These are phyloP conservation scores for Arge pagana DNA, from an alignment of 2,888 invertebrate species.

Conservation along the genomic window DNA sequence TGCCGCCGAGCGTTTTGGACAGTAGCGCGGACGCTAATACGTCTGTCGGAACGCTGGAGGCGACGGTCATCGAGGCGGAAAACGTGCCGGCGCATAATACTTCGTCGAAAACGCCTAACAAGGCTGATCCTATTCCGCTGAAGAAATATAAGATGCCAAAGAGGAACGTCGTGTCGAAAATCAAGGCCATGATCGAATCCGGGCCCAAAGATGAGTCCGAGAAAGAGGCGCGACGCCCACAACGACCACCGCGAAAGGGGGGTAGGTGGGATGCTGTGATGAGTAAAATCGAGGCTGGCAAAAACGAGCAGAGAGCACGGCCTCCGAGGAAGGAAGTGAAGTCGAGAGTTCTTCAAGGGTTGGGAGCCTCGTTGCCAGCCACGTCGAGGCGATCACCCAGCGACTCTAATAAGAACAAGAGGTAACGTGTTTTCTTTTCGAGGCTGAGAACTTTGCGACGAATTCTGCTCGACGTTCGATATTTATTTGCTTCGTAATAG, in stretches of 20 bases:
- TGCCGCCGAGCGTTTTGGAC: conserved; percentile 32
- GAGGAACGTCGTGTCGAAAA: conserved; percentile 75
- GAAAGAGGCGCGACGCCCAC: conserved; percentile 64
- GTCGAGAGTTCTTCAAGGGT: conserved; percentile 69
- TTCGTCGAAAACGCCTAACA: conserved; percentile 32
- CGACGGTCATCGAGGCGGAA: conserved; percentile 43
- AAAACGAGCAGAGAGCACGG: conserved; percentile 71
- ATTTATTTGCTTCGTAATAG: conserved; percentile 27
- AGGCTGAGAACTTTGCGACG: neutral
- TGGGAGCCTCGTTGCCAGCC: conserved; percentile 39
- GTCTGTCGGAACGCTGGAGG: conserved; percentile 36
- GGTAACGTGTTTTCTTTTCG: neutral
- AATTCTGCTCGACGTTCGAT: neutral
- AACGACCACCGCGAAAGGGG: conserved; percentile 64
- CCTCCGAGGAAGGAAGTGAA: conserved; percentile 84
- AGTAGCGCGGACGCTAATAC: conserved; percentile 36
- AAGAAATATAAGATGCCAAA: conserved; percentile 81
- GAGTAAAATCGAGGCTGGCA: conserved; percentile 77
- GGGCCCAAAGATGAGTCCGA: conserved; percentile 62
- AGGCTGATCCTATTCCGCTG: conserved; percentile 48
- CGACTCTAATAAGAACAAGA: conserved; percentile 13
- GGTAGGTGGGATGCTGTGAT: conserved; percentile 85
- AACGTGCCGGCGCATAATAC: conserved; percentile 17
- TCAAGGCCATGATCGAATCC: conserved; percentile 72
- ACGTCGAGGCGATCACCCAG: conserved; percentile 19